Percentiles rank a stretch among this genome's conserved stretches.
phyloP scores from a whole-genome alignment of 2,797 vertebrate genomes.

The Paramormyrops hopkinsi region DNA sequence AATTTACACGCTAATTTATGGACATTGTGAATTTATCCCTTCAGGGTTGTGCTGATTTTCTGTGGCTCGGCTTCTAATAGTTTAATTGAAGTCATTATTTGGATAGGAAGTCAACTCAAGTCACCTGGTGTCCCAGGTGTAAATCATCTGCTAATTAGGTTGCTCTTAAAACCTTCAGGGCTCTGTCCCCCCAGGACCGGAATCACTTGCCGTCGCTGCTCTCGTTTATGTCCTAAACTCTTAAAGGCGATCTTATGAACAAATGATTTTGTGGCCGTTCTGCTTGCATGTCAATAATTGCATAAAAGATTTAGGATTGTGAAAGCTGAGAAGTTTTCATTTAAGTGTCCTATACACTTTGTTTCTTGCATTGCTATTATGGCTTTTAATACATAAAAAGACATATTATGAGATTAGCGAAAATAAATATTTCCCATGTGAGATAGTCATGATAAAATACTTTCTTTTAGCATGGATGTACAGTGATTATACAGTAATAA shows the following conservation, averaged over 20 bases:
- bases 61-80: conserved; percentile 7
- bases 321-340: not conserved
- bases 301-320: not conserved
- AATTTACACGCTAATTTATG: conserved; percentile 15
- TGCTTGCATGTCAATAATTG: not conserved
- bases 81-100: conserved; percentile 18
- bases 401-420: not conserved
- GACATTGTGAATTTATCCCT: not conserved
- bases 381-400: not conserved
- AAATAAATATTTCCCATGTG: not conserved
- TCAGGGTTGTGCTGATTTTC: not conserved
- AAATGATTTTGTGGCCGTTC: not conserved
- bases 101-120: conserved; percentile 11
- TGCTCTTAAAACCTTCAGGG: conserved; percentile 6
- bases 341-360: not conserved
- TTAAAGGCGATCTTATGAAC: not conserved
- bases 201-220: not conserved
- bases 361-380: not conserved
- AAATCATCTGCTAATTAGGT: conserved; percentile 12
- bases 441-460: not conserved
- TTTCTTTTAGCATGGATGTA: not conserved
- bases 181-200: not conserved
- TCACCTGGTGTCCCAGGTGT: conserved; percentile 20
- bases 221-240: not conserved
- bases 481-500: not conserved